Conservation (phyloP, 2,113 vertebrate genomes). For the Penelope pileata region DNA sequence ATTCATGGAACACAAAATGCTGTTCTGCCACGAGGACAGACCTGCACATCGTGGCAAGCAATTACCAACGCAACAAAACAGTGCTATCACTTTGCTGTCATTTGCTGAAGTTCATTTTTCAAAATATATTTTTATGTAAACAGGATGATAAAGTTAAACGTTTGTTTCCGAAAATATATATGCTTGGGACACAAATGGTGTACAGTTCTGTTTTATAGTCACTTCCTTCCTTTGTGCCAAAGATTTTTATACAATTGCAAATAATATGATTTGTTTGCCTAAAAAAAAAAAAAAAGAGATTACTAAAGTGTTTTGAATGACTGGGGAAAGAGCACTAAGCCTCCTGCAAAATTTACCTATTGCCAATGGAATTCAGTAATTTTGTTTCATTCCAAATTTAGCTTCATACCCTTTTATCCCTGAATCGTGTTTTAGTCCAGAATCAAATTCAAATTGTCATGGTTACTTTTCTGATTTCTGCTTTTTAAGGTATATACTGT, state of each 20-base stretch:
- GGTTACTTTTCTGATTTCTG: background rate
- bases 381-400: background rate
- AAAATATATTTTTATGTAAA: background rate
- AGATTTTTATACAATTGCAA: background rate
- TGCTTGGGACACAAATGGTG: background rate
- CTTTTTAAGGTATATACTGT: background rate
- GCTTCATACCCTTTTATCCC: background rate
- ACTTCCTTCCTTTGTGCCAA: background rate
- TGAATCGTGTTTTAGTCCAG: background rate
- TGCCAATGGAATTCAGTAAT: background rate
- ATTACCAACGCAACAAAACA: background rate
- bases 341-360: background rate
- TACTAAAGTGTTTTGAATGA: background rate
- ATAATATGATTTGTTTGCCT: fast-evolving
- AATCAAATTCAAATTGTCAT: background rate
- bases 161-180: background rate
- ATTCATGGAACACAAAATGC: fast-evolving
- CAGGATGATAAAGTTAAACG: background rate
- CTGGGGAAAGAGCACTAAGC: background rate
- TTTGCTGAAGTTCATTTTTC: background rate
- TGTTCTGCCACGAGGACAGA: fast-evolving
- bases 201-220: background rate
- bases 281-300: too few species aligned
- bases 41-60: fast-evolving
- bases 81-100: background rate